phyloP scores from a whole-genome alignment of 2,888 invertebrate species.

The Corythucha ciliata region DNA sequence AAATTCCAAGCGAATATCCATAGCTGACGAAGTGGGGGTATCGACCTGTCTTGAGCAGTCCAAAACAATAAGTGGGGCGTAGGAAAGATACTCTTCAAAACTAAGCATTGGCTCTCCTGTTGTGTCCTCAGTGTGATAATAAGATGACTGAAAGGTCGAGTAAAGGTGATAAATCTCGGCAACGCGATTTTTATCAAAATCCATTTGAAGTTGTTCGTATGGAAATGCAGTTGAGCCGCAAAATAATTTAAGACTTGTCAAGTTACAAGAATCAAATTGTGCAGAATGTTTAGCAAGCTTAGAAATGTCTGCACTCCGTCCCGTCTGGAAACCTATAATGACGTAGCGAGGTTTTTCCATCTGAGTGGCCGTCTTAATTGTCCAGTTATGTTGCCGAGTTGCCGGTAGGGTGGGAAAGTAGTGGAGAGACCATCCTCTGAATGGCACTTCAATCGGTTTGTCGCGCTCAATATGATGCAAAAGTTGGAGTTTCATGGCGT shows the following conservation, averaged over 20 bases:
- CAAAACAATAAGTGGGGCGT: background rate
- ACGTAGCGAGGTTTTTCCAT: slow-evolving; percentile 21
- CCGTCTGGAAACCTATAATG: slow-evolving; percentile 16
- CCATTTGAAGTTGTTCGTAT: slow-evolving; percentile 14
- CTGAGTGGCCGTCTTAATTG: slow-evolving; percentile 1
- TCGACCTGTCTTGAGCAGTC: slow-evolving; percentile 1
- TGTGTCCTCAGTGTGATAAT: slow-evolving; percentile 26
- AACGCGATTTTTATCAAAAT: slow-evolving; percentile 5
- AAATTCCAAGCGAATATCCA: background rate
- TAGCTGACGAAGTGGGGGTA: background rate
- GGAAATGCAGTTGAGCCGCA: slow-evolving; percentile 12
- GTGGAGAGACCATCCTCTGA: background rate
- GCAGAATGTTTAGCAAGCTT: background rate
- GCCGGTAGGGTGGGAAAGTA: background rate
- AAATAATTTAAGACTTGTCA: slow-evolving; percentile 18
- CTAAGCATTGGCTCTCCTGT: too few relatives aligned
- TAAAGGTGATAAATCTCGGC: slow-evolving; percentile 11
- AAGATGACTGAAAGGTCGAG: slow-evolving; percentile 12
- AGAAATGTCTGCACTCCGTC: slow-evolving; percentile 2
- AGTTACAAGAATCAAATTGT: slow-evolving; percentile 14
- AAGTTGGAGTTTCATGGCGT: background rate
- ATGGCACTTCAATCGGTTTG: background rate
- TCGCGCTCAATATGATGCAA: background rate
- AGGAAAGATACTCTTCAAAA: too few relatives aligned
- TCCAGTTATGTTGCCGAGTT: background rate